Conservation (phyloP, 2,113 vertebrate genomes). For the Odontophorus gujanensis region DNA sequence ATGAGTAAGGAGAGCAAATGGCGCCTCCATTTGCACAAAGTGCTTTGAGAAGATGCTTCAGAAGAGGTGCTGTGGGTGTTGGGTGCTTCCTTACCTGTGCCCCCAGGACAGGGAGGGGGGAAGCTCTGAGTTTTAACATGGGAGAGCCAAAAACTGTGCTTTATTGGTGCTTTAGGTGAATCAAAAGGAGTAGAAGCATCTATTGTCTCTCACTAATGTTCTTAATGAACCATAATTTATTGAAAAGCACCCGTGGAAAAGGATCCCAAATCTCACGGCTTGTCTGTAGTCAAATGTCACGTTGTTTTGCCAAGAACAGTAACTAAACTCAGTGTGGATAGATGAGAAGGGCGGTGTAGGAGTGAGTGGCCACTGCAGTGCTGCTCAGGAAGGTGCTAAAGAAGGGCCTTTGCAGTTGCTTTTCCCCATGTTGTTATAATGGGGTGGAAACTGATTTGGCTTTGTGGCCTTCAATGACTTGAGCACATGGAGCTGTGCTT, state of each 20-base stretch:
- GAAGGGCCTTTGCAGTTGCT: background rate
- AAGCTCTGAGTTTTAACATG: background rate
- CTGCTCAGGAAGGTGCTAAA: background rate
- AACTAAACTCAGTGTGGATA: background rate
- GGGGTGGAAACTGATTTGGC: background rate
- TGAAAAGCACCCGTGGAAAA: background rate
- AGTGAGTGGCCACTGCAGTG: background rate
- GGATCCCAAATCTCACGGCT: background rate
- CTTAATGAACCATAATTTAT: background rate
- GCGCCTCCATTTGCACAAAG: background rate
- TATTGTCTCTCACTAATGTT: background rate
- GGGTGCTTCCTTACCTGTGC: background rate
- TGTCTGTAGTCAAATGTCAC: background rate
- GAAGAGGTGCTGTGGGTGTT: background rate
- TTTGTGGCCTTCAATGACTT: accelerated
- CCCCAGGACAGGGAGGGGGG: background rate
- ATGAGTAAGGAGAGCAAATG: constrained; percentile 31
- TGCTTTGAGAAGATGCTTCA: background rate
- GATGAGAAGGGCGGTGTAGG: background rate
- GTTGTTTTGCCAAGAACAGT: background rate
- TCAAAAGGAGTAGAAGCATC: background rate
- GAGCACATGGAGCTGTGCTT: background rate
- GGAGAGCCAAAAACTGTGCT: background rate
- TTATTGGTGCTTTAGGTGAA: background rate
- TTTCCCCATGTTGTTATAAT: background rate